Evolutionary conservation across 2,888 invertebrate species (phyloP).

Genomic region (Eurytoma californica): DNA sequence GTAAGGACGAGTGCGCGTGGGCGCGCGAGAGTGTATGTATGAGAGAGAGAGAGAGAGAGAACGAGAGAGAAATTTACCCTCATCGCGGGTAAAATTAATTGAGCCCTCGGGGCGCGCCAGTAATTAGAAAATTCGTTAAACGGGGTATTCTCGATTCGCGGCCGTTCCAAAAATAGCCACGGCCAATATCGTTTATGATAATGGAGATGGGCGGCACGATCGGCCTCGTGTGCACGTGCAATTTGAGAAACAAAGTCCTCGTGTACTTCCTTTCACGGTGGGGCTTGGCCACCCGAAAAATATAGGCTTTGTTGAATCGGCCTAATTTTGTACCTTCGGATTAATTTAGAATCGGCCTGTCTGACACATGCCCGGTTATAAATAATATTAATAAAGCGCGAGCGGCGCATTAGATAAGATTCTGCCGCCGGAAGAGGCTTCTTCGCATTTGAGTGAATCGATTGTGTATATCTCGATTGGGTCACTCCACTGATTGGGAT

Average conservation of each 20-base stretch:
- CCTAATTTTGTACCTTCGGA: background rate
- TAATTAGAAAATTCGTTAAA: conserved; percentile 6
- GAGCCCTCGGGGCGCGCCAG: background rate
- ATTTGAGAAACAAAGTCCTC: background rate
- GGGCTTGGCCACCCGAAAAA: no score
- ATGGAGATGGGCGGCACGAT: conserved; percentile 17
- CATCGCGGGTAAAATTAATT: background rate
- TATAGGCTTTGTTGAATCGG: background rate
- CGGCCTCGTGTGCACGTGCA: background rate
- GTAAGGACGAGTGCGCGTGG: no score
- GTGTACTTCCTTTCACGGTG: background rate
- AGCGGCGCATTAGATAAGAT: background rate
- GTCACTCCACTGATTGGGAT: no score
- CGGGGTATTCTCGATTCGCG: conserved; percentile 5
- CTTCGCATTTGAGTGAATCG: no score
- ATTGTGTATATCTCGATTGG: no score
- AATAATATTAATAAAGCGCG: no score
- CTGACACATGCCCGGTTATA: no score
- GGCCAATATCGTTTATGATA: conserved; percentile 10
- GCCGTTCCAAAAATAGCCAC: conserved; percentile 23
- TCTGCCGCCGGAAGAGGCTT: background rate
- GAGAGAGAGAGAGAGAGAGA: no score
- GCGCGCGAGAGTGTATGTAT: no score
- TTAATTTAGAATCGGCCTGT: background rate
- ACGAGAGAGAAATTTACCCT: background rate